Evolutionary conservation across 2,113 vertebrate genomes (phyloP), one percentile per base, ranked within the genome.

Genomic region (Pelobates fuscus): DNA sequence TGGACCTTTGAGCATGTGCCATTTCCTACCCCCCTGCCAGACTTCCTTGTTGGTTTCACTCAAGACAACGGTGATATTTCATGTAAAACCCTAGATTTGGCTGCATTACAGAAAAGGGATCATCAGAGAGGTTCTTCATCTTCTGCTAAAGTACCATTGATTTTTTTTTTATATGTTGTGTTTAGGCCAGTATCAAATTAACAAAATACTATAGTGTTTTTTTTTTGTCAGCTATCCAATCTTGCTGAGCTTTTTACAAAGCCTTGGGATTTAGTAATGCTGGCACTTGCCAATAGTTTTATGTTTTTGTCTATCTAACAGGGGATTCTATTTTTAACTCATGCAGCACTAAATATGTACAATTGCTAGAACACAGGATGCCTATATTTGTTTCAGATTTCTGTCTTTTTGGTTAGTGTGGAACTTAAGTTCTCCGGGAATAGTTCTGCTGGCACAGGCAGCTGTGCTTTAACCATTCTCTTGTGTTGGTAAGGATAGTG

Each of bases 151-250:
- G 58, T 57, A 55, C 30, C 61, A 74, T 74, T 74, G 71, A 66
- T 66, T 67, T 75, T 73, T 66, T 29, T 60, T 32, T 32, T 59
- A 59, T 67, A 32, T 64, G 65, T 66, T 74, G 61, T 66, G 71
- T 66, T 29, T 24, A 18, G 63, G 63, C 59, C 63, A 49, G 52
- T 75, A 67, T 75, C 63, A 59, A 58, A 75, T 75, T 67, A 67
- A 32, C 63, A 52, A 67, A 75, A 67, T 75, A 49, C 24, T 67
- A 24, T 26, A 26, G 30, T 23, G 15, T 67, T 58, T 23, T n/a
- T 46, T 52, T 58, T 67, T 67, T 75, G 65, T 67, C 63, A 67
- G 52, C 55, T 49, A n/a, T 58, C 21, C 52, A 74, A 24, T 65
- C 62, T 20, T 44, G 71, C 71, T 74, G 63, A 67, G 52, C 52